Percentiles rank a stretch among this genome's conserved stretches.
phyloP scores from a whole-genome alignment of 1,140 invertebrate species.

The Dufourea novaeangliae region DNA sequence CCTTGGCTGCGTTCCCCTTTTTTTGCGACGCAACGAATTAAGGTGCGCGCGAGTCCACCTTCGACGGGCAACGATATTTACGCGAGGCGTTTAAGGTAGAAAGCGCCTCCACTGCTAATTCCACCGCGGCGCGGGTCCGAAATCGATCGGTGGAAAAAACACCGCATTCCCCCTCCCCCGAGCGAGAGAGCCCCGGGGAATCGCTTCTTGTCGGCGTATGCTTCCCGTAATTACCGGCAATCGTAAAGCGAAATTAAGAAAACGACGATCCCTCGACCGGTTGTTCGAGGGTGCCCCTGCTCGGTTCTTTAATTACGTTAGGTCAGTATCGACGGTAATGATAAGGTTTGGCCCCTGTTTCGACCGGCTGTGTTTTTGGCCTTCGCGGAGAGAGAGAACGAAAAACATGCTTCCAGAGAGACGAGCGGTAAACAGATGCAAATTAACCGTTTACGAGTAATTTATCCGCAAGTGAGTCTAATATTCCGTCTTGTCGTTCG shows the following conservation, averaged over 20 bases:
- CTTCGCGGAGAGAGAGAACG: neutral
- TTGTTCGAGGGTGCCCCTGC: neutral
- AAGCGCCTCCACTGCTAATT: constrained; percentile 28
- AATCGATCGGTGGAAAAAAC: neutral
- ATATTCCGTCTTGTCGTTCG: no score
- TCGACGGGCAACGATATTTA: constrained; percentile 1
- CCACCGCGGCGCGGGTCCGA: neutral
- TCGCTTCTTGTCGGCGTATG: neutral
- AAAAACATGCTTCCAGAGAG: neutral
- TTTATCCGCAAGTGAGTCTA: neutral
- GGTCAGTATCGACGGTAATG: constrained; percentile 6
- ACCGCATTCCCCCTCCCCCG: no score
- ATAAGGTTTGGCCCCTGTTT: neutral
- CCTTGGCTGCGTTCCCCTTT: neutral
- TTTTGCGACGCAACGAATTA: constrained; percentile 35
- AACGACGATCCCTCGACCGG: neutral
- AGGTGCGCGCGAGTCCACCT: neutral
- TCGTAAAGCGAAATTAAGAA: neutral
- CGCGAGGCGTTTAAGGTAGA: constrained; percentile 34
- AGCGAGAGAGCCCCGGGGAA: no score
- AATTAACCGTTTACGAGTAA: neutral
- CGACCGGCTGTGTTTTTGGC: neutral
- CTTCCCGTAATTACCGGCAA: neutral
- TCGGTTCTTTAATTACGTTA: constrained; percentile 13
- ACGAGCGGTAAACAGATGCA: neutral